Evolutionary conservation across 2,113 vertebrate genomes (phyloP), one percentile per base, ranked within the genome.

Genomic region (Sturnira hondurensis): DNA sequence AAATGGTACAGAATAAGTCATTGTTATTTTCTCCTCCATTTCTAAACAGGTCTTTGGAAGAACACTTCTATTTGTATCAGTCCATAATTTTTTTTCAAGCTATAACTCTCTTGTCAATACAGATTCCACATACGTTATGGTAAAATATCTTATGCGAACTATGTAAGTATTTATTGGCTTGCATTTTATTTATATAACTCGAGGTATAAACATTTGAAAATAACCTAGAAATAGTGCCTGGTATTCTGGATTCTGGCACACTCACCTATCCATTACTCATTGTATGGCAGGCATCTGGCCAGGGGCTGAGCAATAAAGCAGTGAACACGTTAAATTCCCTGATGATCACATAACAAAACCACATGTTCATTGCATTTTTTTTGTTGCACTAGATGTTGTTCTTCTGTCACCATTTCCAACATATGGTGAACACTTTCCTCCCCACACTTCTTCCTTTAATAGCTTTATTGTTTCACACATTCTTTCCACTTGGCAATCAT

Each of bases 61-160:
- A 87, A 50, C 17, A 50, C 4, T 50, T 17, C 7, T 70, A 58
- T 94, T 52, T 43, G 19, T 71, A 86, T 76, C 5, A 52, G 12
- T 86, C 26, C 22, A 38, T 68, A 70, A 61, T 65, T 12, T 58
- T 4, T 89, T 86, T 71, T 65, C 7, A 93, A 94, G 20, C 8
- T 65, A 1, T 81, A 31, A 41, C 80, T 85, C 8, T 88, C 3
- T 63, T 87, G 24, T 36, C 17, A 52, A 45, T 26, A 45, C 54
- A 61, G 24, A 70, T 91, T 38, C 33, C 41, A 86, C 77, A 36
- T 74, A 86, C 7, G 31, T 52, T 86, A 89, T 83, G 15, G 10
- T 86, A 43, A 74, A 77, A 65, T 73, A 65, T 26, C 19, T 94
- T 19, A 81, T 81, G 81, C 88, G 45, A 85, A 93, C 84, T 28